These are phyloP conservation scores for Nothocercus julius DNA, from an alignment of 2,113 vertebrate genomes.

Conservation along the genomic window DNA sequence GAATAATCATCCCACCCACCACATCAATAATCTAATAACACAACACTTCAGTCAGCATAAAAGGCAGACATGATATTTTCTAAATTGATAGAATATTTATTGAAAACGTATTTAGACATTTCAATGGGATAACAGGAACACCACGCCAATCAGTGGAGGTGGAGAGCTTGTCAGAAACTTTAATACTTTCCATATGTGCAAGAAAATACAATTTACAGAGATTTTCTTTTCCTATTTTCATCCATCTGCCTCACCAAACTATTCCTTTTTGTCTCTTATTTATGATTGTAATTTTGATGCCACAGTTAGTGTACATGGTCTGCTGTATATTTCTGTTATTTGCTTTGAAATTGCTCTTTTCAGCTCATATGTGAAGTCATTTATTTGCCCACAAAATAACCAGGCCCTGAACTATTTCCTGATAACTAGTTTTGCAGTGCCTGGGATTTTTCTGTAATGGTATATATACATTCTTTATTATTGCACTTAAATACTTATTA, in stretches of 20 bases:
- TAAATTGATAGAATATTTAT: neutral
- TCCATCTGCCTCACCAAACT: slow-evolving; percentile 34
- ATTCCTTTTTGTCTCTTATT: slow-evolving; percentile 60
- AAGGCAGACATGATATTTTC: neutral
- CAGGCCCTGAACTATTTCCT: slow-evolving; percentile 40
- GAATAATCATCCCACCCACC: neutral
- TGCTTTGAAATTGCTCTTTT: slow-evolving; percentile 47
- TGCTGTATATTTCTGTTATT: slow-evolving; percentile 43
- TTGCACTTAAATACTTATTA: slow-evolving; percentile 62
- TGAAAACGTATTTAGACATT: neutral
- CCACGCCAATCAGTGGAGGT: neutral
- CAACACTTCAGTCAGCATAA: neutral
- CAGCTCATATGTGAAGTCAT: slow-evolving; percentile 11
- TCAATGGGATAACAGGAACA: neutral
- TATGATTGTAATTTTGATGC: slow-evolving; percentile 58
- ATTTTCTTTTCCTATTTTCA: neutral
- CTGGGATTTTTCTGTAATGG: neutral
- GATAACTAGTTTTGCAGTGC: neutral
- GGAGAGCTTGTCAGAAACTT: slow-evolving; percentile 5
- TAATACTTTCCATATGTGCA: neutral
- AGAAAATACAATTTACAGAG: slow-evolving; percentile 41
- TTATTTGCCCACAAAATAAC: slow-evolving; percentile 57
- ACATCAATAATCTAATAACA: neutral
- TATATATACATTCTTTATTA: slow-evolving; percentile 31
- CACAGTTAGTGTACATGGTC: slow-evolving; percentile 19